These are phyloP conservation scores for Sebastes paucispinis DNA, from an alignment of 2,797 vertebrate genomes.

Conservation along the genomic window DNA sequence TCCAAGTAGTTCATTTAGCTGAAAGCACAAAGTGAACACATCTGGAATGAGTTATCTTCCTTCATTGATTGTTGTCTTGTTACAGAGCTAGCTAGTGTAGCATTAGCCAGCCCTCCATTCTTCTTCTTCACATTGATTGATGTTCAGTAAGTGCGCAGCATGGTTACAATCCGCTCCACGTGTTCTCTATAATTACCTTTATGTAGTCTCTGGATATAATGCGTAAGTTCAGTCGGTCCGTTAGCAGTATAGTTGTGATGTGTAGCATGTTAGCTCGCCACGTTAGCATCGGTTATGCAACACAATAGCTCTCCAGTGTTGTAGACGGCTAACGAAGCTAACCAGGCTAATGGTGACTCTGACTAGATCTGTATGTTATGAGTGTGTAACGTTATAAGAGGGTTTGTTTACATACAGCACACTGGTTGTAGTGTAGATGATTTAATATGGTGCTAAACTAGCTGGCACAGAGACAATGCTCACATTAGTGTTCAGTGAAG, in stretches of 20 bases:
- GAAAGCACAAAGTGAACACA: accelerated
- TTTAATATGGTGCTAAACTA: too few relatives aligned
- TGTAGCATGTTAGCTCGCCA: conserved; percentile 23
- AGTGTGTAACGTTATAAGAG: neutral
- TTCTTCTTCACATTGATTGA: neutral
- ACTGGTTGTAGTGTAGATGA: accelerated
- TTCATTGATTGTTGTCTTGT: conserved; percentile 30
- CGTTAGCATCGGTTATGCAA: conserved; percentile 67
- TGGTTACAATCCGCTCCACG: accelerated
- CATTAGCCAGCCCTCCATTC: too few relatives aligned
- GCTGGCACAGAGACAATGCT: too few relatives aligned
- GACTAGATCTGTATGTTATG: neutral
- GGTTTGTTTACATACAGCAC: accelerated
- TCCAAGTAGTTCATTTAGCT: accelerated
- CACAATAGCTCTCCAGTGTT: conserved; percentile 52
- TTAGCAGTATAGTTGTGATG: accelerated
- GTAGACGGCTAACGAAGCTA: neutral
- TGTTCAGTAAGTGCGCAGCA: accelerated
- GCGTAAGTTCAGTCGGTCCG: accelerated
- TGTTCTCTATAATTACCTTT: accelerated
- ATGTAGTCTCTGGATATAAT: accelerated
- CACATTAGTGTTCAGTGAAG: too few relatives aligned
- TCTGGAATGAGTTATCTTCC: neutral
- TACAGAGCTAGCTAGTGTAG: conserved; percentile 11
- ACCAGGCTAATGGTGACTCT: neutral